A percentile compares a stretch with the other conserved stretches of the same genome.
Conservation (phyloP, 2,113 vertebrate species). For the Tautogolabrus adspersus region DNA sequence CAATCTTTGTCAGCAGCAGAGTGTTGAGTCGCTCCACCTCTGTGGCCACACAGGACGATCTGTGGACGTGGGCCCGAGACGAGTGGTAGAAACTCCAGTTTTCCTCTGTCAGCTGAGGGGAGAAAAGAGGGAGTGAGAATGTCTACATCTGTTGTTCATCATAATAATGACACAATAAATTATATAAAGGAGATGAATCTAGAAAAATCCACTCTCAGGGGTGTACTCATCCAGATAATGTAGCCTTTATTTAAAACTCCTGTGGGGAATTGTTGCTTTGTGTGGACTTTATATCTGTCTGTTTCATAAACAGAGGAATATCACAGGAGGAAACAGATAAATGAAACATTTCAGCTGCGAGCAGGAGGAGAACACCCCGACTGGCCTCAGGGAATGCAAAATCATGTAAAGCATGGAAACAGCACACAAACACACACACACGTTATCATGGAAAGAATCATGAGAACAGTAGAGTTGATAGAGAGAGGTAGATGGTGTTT, state of each 20-base stretch:
- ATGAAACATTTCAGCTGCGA: not conserved
- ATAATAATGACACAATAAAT: not conserved
- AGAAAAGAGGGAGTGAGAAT: not conserved
- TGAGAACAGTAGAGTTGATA: not conserved
- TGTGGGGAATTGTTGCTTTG: too few species aligned
- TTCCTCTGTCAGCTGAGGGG: conserved; percentile 88
- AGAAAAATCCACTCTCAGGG: conserved; percentile 30
- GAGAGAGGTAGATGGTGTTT: conserved; percentile 69
- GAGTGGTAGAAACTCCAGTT: conserved; percentile 94
- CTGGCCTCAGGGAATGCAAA: conserved; percentile 5
- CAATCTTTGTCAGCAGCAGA: conserved; percentile 91
- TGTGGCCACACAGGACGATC: conserved; percentile 91
- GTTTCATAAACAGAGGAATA: too few species aligned
- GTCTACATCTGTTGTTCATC: not conserved
- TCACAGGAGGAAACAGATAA: too few species aligned
- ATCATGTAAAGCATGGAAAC: conserved; percentile 2
- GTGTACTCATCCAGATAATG: conserved; percentile 28
- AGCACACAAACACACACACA: not conserved
- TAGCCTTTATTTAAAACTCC: not conserved
- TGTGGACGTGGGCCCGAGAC: conserved; percentile 90
- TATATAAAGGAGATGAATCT: not conserved
- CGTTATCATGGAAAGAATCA: not conserved
- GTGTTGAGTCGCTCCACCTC: conserved; percentile 92
- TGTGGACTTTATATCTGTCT: too few species aligned
- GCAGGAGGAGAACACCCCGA: conserved; percentile 32